Percentiles rank a stretch among this genome's conserved stretches.
Evolutionary conservation across 2,113 vertebrate genomes (phyloP).

Genomic region (Microcebus tavaratra): DNA sequence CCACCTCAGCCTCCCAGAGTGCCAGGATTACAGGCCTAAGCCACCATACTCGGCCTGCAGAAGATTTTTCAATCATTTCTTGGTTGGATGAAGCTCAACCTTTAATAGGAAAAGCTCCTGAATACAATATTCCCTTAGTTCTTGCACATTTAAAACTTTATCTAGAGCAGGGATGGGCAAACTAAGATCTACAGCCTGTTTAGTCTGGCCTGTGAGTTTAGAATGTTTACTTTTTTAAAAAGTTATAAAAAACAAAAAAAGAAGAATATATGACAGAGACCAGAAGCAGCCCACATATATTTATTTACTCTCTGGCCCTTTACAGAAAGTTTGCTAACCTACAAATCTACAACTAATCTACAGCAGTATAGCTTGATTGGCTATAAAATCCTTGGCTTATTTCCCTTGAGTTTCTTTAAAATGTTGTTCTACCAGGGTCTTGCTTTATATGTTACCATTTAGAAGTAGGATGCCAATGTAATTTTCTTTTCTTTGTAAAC

Average conservation of each 20-base stretch:
- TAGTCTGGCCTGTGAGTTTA: background rate
- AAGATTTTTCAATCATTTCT: slow-evolving; percentile 17
- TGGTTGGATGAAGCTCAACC: background rate
- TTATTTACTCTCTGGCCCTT: background rate
- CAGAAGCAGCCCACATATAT: background rate
- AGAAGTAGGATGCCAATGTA: background rate
- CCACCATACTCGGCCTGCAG: background rate
- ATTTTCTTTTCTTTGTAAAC: slow-evolving; percentile 26
- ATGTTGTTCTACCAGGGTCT: background rate
- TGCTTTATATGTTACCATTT: background rate
- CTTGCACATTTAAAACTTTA: background rate
- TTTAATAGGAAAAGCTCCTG: background rate
- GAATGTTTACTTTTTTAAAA: background rate
- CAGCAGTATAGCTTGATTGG: background rate
- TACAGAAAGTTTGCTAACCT: background rate
- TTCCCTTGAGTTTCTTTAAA: background rate
- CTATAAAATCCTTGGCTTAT: background rate
- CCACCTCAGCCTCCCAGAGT: too few relatives aligned
- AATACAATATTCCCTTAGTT: background rate
- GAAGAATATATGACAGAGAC: background rate
- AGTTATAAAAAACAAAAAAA: background rate
- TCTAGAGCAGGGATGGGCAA: background rate
- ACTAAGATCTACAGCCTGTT: background rate
- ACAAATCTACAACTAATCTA: background rate
- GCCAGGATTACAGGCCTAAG: too few relatives aligned